Evolutionary conservation across 1,140 invertebrate species (phyloP).

Genomic region (Drosophila melanogaster): DNA sequence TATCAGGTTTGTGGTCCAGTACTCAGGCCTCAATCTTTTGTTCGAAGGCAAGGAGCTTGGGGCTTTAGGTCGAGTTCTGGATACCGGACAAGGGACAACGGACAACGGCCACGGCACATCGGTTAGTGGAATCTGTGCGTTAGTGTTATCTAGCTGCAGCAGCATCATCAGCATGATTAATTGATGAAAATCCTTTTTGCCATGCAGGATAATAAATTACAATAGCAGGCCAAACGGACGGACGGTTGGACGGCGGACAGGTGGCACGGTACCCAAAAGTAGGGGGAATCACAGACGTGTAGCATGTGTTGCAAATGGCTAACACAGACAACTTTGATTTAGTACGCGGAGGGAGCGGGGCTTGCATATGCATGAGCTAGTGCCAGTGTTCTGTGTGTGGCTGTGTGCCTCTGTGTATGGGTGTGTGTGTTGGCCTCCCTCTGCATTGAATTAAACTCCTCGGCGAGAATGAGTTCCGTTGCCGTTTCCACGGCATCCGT

Average conservation of each 20-base stretch:
- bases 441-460: constrained; percentile 56
- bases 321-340: constrained; percentile 58
- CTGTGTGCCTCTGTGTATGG: no score
- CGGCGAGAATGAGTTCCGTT: constrained; percentile 49
- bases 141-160: constrained; percentile 65
- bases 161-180: constrained; percentile 80
- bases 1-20: constrained; percentile 32
- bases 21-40: constrained; percentile 19
- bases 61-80: constrained; percentile 4
- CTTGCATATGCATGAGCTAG: constrained; percentile 47
- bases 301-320: constrained; percentile 61
- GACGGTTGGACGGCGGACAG: constrained; percentile 16
- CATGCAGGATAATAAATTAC: constrained; percentile 83
- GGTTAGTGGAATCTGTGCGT: constrained; percentile 21
- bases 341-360: constrained; percentile 18
- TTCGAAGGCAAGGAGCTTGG: background rate
- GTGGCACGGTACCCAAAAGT: constrained; percentile 12
- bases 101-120: background rate
- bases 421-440: background rate
- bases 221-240: constrained; percentile 39
- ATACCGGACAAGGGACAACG: constrained; percentile 1
- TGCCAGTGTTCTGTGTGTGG: background rate
- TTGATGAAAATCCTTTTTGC: constrained; percentile 82
- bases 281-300: constrained; percentile 31
- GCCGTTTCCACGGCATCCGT: constrained; percentile 18